Conservation (phyloP, 2,113 vertebrate genomes). For the Chiloscyllium plagiosum region DNA sequence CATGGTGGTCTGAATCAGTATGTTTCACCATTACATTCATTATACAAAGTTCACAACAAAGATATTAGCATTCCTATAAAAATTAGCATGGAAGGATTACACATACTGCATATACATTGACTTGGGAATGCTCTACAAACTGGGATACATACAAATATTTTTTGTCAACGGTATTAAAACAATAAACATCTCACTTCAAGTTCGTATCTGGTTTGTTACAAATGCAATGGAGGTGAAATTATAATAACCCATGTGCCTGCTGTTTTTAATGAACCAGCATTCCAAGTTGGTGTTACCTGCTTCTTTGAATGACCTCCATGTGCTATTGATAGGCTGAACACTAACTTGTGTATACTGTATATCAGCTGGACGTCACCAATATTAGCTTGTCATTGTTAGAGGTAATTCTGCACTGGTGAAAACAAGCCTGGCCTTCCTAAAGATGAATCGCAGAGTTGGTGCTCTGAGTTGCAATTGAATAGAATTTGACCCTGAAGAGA, state of each 20-base stretch:
- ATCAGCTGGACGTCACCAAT: too few species aligned
- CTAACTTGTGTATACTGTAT: too few species aligned
- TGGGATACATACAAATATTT: not conserved
- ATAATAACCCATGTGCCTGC: too few species aligned
- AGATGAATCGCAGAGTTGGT: too few species aligned
- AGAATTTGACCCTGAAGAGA: too few species aligned
- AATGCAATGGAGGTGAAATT: not conserved
- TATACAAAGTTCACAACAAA: not conserved
- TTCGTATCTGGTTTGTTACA: not conserved
- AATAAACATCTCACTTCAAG: not conserved
- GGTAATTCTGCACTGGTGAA: too few species aligned
- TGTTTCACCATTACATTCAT: not conserved
- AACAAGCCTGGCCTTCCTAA: not conserved
- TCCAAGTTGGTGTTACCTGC: too few species aligned
- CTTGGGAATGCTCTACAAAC: not conserved
- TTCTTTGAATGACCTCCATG: too few species aligned
- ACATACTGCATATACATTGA: not conserved
- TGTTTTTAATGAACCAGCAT: too few species aligned
- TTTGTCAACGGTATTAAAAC: not conserved
- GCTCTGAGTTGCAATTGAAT: too few species aligned
- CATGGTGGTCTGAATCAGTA: not conserved
- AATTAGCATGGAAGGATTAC: not conserved
- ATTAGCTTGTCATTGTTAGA: too few species aligned
- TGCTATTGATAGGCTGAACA: too few species aligned
- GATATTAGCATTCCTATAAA: not conserved